A percentile compares a stretch with the other conserved stretches of the same genome.
These are phyloP conservation scores for Brachyalestes nurse DNA, from an alignment of 2,797 vertebrate species.

Conservation along the genomic window DNA sequence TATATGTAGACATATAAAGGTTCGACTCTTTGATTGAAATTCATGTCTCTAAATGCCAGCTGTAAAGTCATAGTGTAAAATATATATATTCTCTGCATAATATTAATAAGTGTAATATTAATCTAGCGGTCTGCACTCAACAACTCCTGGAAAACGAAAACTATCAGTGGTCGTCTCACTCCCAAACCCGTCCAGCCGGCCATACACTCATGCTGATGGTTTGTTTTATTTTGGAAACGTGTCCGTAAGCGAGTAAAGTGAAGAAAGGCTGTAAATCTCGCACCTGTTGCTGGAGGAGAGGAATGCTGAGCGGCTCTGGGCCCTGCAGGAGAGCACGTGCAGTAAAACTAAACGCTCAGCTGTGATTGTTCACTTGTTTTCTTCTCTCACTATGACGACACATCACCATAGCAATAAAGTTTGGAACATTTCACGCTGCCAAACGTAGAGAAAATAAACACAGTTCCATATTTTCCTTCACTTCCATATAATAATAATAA, in stretches of 20 bases:
- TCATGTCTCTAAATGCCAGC: no score
- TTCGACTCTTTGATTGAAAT: no score
- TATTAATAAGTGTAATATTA: no score
- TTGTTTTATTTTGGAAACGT: background rate
- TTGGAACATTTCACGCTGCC: background rate
- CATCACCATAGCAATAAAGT: constrained; percentile 67
- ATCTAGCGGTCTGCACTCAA: no score
- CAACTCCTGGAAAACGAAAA: no score
- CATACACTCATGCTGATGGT: background rate
- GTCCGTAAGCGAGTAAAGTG: background rate
- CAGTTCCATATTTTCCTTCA: no score
- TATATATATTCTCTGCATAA: no score
- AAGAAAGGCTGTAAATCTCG: background rate
- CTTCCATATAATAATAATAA: no score
- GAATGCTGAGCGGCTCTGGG: background rate
- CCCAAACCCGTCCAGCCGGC: background rate
- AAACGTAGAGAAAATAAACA: background rate
- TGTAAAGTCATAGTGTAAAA: no score
- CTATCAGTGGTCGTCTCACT: no score
- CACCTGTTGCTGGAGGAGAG: background rate
- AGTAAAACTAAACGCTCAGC: constrained; percentile 55
- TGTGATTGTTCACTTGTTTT: constrained; percentile 66
- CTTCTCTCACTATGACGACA: constrained; percentile 70
- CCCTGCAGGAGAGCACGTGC: constrained; percentile 32
- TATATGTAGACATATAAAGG: no score